These are phyloP conservation scores for Dryomyza anilis DNA, from an alignment of 2,888 invertebrate species.

Conservation along the genomic window DNA sequence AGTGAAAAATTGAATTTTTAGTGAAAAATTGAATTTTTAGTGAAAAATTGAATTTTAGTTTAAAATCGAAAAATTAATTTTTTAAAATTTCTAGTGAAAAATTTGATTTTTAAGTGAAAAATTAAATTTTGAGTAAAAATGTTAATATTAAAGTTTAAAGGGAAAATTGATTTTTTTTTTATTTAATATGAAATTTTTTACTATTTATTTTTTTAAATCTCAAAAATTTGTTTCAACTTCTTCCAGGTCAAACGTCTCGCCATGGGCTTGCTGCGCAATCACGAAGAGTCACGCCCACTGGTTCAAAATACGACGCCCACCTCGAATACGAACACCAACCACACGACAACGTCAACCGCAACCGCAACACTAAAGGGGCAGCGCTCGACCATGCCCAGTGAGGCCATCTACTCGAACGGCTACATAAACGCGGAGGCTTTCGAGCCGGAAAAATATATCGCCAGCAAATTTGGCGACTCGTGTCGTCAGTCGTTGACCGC, in stretches of 20 bases:
- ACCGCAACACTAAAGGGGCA: slow-evolving; percentile 22
- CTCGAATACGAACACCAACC: slow-evolving; percentile 9
- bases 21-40: too few species aligned
- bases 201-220: too few species aligned
- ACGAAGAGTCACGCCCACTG: slow-evolving; percentile 76
- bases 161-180: neutral
- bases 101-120: too few species aligned
- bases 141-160: too few species aligned
- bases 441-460: slow-evolving; percentile 64
- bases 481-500: slow-evolving; percentile 58
- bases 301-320: slow-evolving; percentile 67
- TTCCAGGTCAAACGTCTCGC: slow-evolving; percentile 72
- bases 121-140: too few species aligned
- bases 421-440: slow-evolving; percentile 79
- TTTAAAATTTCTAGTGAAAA: too few species aligned
- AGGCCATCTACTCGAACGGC: slow-evolving; percentile 62
- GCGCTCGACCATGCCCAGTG: slow-evolving; percentile 33
- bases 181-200: too few species aligned
- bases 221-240: too few species aligned
- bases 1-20: too few species aligned
- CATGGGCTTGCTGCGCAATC: slow-evolving; percentile 71
- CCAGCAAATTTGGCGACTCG: slow-evolving; percentile 59
- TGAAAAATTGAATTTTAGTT: too few species aligned
- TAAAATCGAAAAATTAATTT: too few species aligned
- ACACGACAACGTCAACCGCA: slow-evolving; percentile 4